Percentiles rank a stretch among this genome's conserved stretches.
phyloP scores from a whole-genome alignment of 2,797 vertebrate species.

The Malacoctenus gilli region DNA sequence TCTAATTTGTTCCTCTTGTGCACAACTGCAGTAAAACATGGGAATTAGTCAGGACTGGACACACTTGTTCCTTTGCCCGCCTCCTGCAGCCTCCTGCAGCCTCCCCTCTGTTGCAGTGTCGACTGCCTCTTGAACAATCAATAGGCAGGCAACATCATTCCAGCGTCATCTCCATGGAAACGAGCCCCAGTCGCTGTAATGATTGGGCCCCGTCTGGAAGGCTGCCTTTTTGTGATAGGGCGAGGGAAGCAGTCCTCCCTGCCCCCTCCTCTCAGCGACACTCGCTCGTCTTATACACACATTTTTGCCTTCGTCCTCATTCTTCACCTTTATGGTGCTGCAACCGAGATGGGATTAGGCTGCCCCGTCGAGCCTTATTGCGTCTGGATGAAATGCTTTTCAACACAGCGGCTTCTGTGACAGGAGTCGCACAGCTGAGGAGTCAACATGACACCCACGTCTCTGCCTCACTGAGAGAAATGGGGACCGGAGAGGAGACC shows the following conservation, averaged over 20 bases:
- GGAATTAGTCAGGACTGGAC: conserved; percentile 42
- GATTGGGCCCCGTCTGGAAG: conserved; percentile 80
- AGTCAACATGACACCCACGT: conserved; percentile 54
- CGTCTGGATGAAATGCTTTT: conserved; percentile 56
- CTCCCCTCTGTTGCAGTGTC: conserved; percentile 71
- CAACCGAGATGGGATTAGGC: conserved; percentile 68
- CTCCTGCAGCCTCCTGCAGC: conserved; percentile 66
- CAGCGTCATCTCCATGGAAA: conserved; percentile 89
- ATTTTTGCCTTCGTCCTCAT: conserved; percentile 63
- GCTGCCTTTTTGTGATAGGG: conserved; percentile 82
- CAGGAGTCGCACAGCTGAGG: conserved; percentile 32
- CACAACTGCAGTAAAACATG: conserved; percentile 49
- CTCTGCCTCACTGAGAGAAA: conserved; percentile 40
- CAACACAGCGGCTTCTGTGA: conserved; percentile 22
- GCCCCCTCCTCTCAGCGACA: conserved; percentile 72
- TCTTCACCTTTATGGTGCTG: conserved; percentile 72
- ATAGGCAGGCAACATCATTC: conserved; percentile 85
- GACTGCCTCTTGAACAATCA: conserved; percentile 80
- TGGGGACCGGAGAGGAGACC: conserved; percentile 59
- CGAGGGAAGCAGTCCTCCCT: conserved; percentile 63
- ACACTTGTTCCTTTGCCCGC: conserved; percentile 62
- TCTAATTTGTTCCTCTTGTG: conserved; percentile 12
- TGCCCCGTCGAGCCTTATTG: conserved; percentile 45
- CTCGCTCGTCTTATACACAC: conserved; percentile 71
- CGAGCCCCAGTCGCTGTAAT: conserved; percentile 63